These are phyloP conservation scores for Eupristina koningsbergeri DNA, from an alignment of 1,140 invertebrate genomes.

Conservation along the genomic window DNA sequence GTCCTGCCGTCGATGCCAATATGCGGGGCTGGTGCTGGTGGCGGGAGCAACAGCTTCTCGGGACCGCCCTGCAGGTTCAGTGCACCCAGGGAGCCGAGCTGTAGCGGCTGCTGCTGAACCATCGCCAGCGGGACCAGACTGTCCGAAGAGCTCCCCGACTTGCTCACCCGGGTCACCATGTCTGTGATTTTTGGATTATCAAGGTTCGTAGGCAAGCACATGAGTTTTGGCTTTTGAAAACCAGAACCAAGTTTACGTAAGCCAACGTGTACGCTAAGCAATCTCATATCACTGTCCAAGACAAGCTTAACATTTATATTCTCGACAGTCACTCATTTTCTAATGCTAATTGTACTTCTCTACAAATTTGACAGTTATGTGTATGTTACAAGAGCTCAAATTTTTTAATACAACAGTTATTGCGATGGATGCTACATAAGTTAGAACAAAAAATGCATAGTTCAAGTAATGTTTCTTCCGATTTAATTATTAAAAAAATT, in stretches of 20 bases:
- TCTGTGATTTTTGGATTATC: constrained; percentile 56
- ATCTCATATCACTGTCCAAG: background rate
- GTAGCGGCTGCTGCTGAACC: background rate
- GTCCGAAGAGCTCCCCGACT: constrained; percentile 64
- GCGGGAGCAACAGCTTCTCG: background rate
- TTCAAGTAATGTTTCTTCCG: background rate
- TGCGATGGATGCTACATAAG: no score
- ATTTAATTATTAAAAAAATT: no score
- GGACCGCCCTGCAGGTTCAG: background rate
- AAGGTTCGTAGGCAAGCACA: no score
- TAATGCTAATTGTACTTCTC: no score
- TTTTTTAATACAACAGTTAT: no score
- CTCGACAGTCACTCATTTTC: no score
- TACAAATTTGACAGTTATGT: no score
- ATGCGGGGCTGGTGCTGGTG: background rate
- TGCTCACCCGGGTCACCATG: constrained; percentile 60
- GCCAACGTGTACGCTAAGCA: background rate
- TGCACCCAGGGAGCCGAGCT: constrained; percentile 12
- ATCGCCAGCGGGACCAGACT: background rate
- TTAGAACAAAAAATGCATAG: background rate
- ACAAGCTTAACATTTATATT: no score
- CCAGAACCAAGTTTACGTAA: no score
- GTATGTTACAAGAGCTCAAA: no score
- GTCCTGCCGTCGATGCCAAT: constrained; percentile 31
- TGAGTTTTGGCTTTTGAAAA: no score